Percentiles rank a stretch among this genome's conserved stretches.
phyloP scores from a whole-genome alignment of 2,797 vertebrate genomes.

The Xerus rutilus region DNA sequence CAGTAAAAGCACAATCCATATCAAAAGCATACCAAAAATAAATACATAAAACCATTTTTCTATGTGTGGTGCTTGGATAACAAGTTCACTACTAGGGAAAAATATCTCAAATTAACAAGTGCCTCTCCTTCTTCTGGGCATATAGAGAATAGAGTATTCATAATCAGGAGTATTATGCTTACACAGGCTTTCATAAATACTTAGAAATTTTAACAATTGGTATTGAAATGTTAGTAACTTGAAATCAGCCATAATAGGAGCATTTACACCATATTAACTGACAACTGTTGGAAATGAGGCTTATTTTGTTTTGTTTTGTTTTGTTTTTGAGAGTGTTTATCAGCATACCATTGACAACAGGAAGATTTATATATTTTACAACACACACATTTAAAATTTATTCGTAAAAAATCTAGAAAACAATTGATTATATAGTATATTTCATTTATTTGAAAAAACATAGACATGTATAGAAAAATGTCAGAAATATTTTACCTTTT shows the following conservation, averaged over 20 bases:
- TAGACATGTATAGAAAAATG: background rate
- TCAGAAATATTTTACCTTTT: background rate
- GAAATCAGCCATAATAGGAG: background rate
- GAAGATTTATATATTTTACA: background rate
- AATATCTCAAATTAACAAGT: background rate
- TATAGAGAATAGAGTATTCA: background rate
- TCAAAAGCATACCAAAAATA: background rate
- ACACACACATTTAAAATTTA: background rate
- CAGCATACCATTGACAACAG: background rate
- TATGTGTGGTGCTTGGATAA: background rate
- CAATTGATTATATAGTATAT: background rate
- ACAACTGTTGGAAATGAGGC: background rate
- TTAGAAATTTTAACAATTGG: background rate
- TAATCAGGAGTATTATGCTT: background rate
- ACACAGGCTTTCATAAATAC: background rate
- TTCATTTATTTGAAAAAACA: background rate
- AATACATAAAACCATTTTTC: background rate
- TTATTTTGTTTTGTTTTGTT: background rate
- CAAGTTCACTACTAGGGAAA: background rate
- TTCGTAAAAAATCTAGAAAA: constrained; percentile 28
- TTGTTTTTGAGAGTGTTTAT: background rate
- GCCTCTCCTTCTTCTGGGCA: background rate
- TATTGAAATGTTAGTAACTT: background rate
- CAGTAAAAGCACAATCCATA: background rate
- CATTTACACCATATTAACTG: background rate